These are phyloP conservation scores for Corticium candelabrum DNA, from an alignment of 37 sponge, comb jelly and placozoan species.

Conservation along the genomic window DNA sequence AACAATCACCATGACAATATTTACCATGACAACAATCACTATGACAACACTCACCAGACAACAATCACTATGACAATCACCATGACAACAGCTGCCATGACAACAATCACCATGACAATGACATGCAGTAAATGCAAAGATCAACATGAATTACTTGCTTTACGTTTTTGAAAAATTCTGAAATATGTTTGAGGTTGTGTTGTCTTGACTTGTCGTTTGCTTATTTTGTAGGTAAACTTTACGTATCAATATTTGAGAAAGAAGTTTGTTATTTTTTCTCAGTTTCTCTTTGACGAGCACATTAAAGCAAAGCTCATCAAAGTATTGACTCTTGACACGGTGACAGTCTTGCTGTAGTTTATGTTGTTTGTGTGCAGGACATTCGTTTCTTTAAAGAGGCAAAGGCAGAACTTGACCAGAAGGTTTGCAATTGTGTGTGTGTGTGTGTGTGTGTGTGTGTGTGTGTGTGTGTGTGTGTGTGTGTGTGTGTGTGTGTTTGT, in stretches of 20 bases:
- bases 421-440: slow-evolving; percentile 35
- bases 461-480: too few species aligned
- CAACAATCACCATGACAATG: too few species aligned
- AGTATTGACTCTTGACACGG: slow-evolving; percentile 10
- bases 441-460: too few species aligned
- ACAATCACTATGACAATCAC: too few species aligned
- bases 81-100: too few species aligned
- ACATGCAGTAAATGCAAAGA: too few species aligned
- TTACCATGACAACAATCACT: too few species aligned
- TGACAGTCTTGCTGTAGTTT: slow-evolving; percentile 5
- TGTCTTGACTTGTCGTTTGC: slow-evolving; percentile 5
- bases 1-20: background rate
- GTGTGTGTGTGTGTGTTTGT: too few species aligned
- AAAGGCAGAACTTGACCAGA: slow-evolving; percentile 68
- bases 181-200: background rate
- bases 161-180: too few species aligned
- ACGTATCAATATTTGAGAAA: slow-evolving; percentile 90
- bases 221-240: slow-evolving; percentile 77
- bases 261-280: slow-evolving; percentile 95
- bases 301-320: slow-evolving; percentile 89
- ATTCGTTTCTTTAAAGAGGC: slow-evolving; percentile 74
- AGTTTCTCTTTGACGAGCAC: slow-evolving; percentile 98
- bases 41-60: too few species aligned
- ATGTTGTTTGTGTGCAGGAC: slow-evolving; percentile 31
- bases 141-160: too few species aligned